These are phyloP conservation scores for Caenorhabditis uteleia DNA, from an alignment of 2,888 invertebrate genomes.

Conservation along the genomic window DNA sequence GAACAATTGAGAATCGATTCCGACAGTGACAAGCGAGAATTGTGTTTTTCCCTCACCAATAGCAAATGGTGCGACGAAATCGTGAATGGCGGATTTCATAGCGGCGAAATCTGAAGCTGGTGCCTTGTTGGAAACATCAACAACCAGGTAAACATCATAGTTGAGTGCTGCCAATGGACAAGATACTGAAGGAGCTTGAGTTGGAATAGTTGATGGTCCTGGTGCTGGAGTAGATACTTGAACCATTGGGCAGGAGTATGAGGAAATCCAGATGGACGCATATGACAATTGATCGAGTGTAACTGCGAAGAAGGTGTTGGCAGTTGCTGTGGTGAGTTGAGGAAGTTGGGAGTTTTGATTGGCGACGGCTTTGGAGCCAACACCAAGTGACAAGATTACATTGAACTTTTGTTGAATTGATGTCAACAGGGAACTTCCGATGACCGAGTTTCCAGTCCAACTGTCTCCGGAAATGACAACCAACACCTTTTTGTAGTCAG, in stretches of 20 bases:
- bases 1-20: constrained; percentile 51
- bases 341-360: constrained; percentile 36
- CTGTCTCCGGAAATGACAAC: constrained; percentile 32
- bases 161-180: constrained; percentile 41
- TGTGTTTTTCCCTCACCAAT: constrained; percentile 38
- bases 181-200: constrained; percentile 45
- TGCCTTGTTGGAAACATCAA: constrained; percentile 48
- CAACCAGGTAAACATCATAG: constrained; percentile 55
- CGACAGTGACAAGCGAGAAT: constrained; percentile 46
- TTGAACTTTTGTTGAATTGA: constrained; percentile 41
- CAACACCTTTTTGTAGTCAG: constrained; percentile 40
- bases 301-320: constrained; percentile 47
- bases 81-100: constrained; percentile 42
- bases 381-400: constrained; percentile 37
- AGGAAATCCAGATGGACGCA: constrained; percentile 44
- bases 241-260: constrained; percentile 44
- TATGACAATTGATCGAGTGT: constrained; percentile 48
- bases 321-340: constrained; percentile 27
- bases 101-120: constrained; percentile 41
- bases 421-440: constrained; percentile 33
- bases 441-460: constrained; percentile 37
- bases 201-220: constrained; percentile 42
- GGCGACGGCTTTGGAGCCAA: constrained; percentile 40
- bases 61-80: constrained; percentile 41
- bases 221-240: constrained; percentile 38